Evolutionary conservation across 2,113 vertebrate genomes (phyloP), one percentile per base, ranked within the genome.

Genomic region (Malurus alboscapulatus): DNA sequence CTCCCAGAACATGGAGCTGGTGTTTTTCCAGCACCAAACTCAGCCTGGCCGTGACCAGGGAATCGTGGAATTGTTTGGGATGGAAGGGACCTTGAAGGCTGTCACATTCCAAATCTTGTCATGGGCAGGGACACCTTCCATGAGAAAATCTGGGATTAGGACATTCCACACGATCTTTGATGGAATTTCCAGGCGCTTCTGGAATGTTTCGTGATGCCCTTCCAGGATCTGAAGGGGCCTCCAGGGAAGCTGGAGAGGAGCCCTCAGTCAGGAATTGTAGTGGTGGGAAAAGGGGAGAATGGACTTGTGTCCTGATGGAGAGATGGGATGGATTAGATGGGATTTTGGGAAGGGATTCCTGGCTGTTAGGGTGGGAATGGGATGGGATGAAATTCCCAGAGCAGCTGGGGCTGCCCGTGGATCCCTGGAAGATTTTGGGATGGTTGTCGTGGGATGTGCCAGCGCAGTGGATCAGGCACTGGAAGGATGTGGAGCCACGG

Each of bases 41-140:
- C 36, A 22, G 3, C 1, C 0, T 1, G 14, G 7, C 34, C 22
- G 0, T 4, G 8, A 17, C 17, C 65, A 17, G 42, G 26, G 34
- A 71, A 30, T 26, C 50, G 2, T 21, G 66, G 66, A 72, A 42
- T 63, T 24, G 24, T 47, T 25, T 25, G 66, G 66, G 34, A 30
- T 42, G 75, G 84, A 42, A 30, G 25, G 11, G 14, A 26, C 34
- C 20, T 40, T 10, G 34, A 21, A 7, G 2, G 12, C 1, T 34
- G 3, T 4, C 57, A 9, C 3, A 0, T 42, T 24, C 57, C 65
- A 20, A 4, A 3, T 10, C 20, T 34, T 29, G 51, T 25, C 61
- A 3, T 4, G 51, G n/a, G 14, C 40, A n/a, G 40, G n/a, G 42
- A 55, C 15, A 16, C 3, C 1, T 0, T 6, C 26, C 48, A 7